Base-by-base conservation (phyloP, 1,140 invertebrate species). In the Rhysida immarginata region DNA sequence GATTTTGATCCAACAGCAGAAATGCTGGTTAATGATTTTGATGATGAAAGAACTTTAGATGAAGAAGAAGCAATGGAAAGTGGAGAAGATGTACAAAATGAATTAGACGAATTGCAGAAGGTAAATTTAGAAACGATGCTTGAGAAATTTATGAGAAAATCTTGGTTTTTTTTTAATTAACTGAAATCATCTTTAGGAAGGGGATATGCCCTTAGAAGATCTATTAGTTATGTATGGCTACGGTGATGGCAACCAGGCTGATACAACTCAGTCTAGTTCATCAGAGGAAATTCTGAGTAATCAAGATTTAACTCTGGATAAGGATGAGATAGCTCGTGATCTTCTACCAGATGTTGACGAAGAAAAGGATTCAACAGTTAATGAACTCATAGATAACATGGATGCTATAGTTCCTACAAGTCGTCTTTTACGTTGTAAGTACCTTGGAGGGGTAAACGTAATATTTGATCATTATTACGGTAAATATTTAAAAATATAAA, bases 1-100 rank as follows among this genome's bases (percentile, higher is more conserved):
- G 81, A 83, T 61, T 82, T 84, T 74, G 81, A 81, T 66, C 80
- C 81, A 41, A 73, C 77, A 29, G 78, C 79, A 45, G 90, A 94
- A 71, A 90, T 95, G 87, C 82, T 96, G 76, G 82, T 95, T 56
- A 87, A 95, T 81, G 91, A 95, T 73, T 95, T 90, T 75, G 92
- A 96, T 73, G 93, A 96, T 75, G 93, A 96, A 69, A 78, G 85
- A 66, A 96, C 92, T 46, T 67, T 96, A 64, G 92, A 95, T 68
- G 92, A 96, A 75, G 92, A 96, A 77, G 93, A 96, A 78, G 89
- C 87, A 27, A 73, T 95, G 68, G 89, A 89, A 66, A 84, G 84
- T 60, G 78, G 81, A 62, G 87, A 88, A 71, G 87, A 89, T 70
- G 83, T 85, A 29, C 78, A 84, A 63, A 85, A 85, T 65, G 92